These are phyloP conservation scores for Dasypus novemcinctus DNA, from an alignment of 2,113 vertebrate species.

Conservation along the genomic window DNA sequence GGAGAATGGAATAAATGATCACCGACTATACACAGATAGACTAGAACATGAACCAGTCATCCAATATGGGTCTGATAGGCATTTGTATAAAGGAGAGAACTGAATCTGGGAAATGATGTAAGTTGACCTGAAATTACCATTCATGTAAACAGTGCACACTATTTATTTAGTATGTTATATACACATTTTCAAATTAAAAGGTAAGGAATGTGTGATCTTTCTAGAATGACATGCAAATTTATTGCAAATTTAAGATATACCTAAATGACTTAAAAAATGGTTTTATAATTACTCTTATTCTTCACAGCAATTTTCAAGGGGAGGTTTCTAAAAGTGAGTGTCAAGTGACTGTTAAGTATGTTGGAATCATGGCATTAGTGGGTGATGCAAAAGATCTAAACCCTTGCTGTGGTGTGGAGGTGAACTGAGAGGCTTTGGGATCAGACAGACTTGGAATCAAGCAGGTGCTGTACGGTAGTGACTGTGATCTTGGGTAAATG, in stretches of 20 bases:
- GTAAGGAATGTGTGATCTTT: not conserved
- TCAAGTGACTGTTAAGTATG: not conserved
- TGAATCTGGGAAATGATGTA: slow-evolving; percentile 59
- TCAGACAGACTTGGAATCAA: not conserved
- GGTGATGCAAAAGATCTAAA: not conserved
- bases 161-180: not conserved
- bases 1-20: slow-evolving; percentile 55
- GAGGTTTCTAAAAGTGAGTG: not conserved
- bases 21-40: slow-evolving; percentile 12
- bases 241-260: slow-evolving; percentile 10
- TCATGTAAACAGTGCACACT: not conserved
- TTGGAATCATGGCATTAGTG: not conserved
- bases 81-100: slow-evolving; percentile 61
- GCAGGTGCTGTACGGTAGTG: not conserved
- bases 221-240: not conserved
- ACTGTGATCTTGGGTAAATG: not conserved
- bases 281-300: not conserved
- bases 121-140: not conserved
- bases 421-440: not conserved
- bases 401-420: not conserved
- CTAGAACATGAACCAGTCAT: slow-evolving; percentile 58
- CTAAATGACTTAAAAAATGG: not conserved
- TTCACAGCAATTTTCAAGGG: not conserved
- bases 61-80: slow-evolving; percentile 60
- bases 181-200: not conserved